These are phyloP conservation scores for Drosophila persimilis DNA, from an alignment of 1,140 invertebrate genomes.

Conservation along the genomic window DNA sequence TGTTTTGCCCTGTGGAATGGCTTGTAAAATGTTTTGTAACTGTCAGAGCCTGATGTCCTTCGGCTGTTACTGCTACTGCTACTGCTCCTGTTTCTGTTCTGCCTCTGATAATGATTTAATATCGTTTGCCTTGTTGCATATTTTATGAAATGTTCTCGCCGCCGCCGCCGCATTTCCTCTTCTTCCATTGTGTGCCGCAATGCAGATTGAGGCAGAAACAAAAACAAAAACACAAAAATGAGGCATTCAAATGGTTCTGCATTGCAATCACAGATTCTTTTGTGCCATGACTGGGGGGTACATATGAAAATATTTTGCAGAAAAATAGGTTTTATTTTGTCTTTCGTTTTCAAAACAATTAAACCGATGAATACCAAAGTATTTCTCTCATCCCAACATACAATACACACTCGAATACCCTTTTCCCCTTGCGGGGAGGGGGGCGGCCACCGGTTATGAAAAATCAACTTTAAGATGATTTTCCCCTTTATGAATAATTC, in stretches of 20 bases:
- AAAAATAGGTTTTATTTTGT: neutral
- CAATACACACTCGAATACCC: too few species aligned
- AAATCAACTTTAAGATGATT: conserved; percentile 19
- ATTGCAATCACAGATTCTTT: conserved; percentile 40
- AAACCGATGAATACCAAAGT: neutral
- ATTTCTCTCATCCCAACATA: neutral
- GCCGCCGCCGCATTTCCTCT: conserved; percentile 8
- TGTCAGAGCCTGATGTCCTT: conserved; percentile 54
- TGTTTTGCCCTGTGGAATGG: conserved; percentile 53
- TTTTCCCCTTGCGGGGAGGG: too few species aligned
- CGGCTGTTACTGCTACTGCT: conserved; percentile 31
- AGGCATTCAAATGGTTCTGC: conserved; percentile 28
- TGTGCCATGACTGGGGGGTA: conserved; percentile 7
- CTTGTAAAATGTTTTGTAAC: conserved; percentile 79
- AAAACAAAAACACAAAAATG: conserved; percentile 7
- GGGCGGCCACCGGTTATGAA: neutral
- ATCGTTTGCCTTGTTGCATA: conserved; percentile 52
- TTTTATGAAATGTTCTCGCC: conserved; percentile 48
- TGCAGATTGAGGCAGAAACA: conserved; percentile 29
- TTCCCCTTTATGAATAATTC: conserved; percentile 57
- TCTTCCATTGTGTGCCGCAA: conserved; percentile 44
- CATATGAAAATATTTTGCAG: conserved; percentile 31
- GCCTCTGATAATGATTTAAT: conserved; percentile 69
- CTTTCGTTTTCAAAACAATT: too few species aligned
- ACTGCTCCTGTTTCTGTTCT: conserved; percentile 8